A percentile compares a stretch with the other conserved stretches of the same genome.
phyloP scores from a whole-genome alignment of 2,797 vertebrate species.

The Presbytis comata region DNA sequence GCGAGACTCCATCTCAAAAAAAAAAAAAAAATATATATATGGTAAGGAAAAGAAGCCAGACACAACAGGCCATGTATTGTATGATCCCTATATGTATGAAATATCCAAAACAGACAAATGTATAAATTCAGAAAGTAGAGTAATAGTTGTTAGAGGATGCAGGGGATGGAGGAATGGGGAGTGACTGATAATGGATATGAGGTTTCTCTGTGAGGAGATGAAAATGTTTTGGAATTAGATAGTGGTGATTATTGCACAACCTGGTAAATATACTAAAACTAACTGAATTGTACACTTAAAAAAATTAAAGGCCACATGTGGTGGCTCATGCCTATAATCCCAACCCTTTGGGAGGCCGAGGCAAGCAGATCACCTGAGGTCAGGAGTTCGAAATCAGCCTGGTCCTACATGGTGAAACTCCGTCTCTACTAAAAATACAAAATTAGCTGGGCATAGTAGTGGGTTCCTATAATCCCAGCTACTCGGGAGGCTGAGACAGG shows the following conservation, averaged over 20 bases:
- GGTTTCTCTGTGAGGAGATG: neutral
- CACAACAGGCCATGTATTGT: neutral
- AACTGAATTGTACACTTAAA: neutral
- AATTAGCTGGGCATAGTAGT: too few species aligned
- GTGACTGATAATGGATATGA: neutral
- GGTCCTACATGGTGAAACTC: too few species aligned
- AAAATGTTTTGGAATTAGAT: neutral
- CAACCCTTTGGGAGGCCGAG: too few species aligned
- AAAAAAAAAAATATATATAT: neutral
- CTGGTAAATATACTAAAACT: constrained; percentile 2
- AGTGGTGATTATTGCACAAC: neutral
- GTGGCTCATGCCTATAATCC: too few species aligned
- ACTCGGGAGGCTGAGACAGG: too few species aligned
- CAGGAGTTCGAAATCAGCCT: too few species aligned
- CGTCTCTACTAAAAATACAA: too few species aligned
- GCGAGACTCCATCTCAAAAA: too few species aligned
- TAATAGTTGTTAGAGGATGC: neutral
- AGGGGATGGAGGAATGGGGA: too few species aligned
- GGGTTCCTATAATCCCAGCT: too few species aligned
- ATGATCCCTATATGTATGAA: neutral
- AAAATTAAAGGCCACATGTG: neutral
- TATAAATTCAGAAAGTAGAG: neutral
- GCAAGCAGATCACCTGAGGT: too few species aligned
- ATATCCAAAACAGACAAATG: neutral
- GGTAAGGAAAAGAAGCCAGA: constrained; percentile 8